These are phyloP conservation scores for Anhinga rufa DNA, from an alignment of 2,113 vertebrate species.

Conservation along the genomic window DNA sequence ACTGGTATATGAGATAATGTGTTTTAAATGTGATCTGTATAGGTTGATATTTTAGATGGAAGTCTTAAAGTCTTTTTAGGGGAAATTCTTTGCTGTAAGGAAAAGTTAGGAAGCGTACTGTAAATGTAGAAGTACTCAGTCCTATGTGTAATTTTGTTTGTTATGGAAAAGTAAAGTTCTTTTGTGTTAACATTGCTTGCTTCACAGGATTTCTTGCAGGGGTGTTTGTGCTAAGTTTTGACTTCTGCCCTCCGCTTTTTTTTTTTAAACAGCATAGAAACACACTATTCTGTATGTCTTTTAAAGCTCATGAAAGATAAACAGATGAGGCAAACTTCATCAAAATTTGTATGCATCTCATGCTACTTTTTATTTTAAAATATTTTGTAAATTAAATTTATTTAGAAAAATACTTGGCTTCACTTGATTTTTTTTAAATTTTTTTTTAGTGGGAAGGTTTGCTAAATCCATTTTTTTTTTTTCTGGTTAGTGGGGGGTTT, in stretches of 20 bases:
- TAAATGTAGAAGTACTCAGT: constrained; percentile 58
- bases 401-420: background rate
- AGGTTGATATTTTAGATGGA: constrained; percentile 48
- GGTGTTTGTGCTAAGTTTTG: background rate
- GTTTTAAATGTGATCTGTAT: constrained; percentile 51
- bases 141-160: constrained; percentile 66
- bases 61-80: constrained; percentile 43
- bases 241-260: background rate
- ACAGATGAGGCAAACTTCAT: background rate
- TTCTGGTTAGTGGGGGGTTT: no score
- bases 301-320: background rate
- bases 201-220: constrained; percentile 36
- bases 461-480: background rate
- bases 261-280: background rate
- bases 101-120: constrained; percentile 41
- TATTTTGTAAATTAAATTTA: constrained; percentile 35
- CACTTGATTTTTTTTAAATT: accelerated
- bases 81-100: constrained; percentile 47
- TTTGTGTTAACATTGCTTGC: constrained; percentile 32
- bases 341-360: background rate
- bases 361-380: background rate
- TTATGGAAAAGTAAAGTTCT: constrained; percentile 58
- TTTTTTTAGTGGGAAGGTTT: no score
- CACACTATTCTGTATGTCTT: background rate
- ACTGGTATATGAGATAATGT: constrained; percentile 39